These are phyloP conservation scores for Sphaerophoria rueppellii DNA, from an alignment of 2,888 invertebrate genomes.

Conservation along the genomic window DNA sequence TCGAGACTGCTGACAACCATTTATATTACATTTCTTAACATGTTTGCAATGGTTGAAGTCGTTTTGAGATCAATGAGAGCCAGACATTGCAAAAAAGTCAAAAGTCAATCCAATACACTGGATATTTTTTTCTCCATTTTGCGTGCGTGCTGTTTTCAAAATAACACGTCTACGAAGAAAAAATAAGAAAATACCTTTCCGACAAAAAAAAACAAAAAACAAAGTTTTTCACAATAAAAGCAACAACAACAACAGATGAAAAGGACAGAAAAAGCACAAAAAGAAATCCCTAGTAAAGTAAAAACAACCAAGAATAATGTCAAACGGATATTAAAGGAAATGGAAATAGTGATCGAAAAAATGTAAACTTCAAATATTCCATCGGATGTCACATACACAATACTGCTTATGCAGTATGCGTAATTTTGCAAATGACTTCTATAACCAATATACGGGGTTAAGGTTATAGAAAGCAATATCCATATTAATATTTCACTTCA, in stretches of 20 bases:
- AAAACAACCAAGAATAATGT: slow-evolving; percentile 14
- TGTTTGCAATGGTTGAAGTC: too few relatives aligned
- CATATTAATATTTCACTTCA: slow-evolving; percentile 46
- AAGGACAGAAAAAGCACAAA: not conserved
- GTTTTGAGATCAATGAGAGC: too few relatives aligned
- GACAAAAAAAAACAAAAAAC: not conserved
- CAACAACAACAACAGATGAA: not conserved
- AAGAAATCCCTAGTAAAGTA: not conserved
- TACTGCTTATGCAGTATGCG: slow-evolving; percentile 44
- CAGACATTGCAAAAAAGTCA: too few relatives aligned
- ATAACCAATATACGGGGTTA: too few relatives aligned
- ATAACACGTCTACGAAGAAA: too few relatives aligned
- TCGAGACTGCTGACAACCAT: too few relatives aligned
- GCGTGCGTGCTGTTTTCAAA: too few relatives aligned
- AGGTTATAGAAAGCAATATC: slow-evolving; percentile 45
- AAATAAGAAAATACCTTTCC: not conserved
- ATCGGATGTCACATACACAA: slow-evolving; percentile 41
- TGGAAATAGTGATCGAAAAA: slow-evolving; percentile 39
- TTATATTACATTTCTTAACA: too few relatives aligned
- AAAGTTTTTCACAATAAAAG: not conserved
- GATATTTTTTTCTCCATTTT: too few relatives aligned
- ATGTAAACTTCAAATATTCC: slow-evolving; percentile 42
- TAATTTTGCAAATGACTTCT: slow-evolving; percentile 44
- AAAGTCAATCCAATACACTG: too few relatives aligned
- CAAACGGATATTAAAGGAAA: slow-evolving; percentile 34